Percentiles rank a stretch among this genome's conserved stretches.
phyloP scores from a whole-genome alignment of 2,888 invertebrate genomes.

The Mythimna pallens region DNA sequence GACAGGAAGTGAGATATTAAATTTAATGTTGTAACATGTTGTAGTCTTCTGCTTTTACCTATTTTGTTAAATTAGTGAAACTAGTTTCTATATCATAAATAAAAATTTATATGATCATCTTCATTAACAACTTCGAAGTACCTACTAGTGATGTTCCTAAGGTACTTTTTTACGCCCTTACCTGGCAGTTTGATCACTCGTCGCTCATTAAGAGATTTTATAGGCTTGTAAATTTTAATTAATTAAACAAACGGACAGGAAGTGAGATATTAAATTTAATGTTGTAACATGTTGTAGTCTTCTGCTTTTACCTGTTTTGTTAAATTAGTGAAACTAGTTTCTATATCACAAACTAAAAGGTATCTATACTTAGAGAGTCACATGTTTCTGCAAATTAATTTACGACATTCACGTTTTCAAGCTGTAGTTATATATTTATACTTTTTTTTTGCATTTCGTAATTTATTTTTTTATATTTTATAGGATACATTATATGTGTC shows the following conservation, averaged over 20 bases:
- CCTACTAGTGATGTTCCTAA: slow-evolving; percentile 27
- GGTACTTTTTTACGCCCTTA: slow-evolving; percentile 12
- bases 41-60: slow-evolving; percentile 41
- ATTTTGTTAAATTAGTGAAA: slow-evolving; percentile 33
- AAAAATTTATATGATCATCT: slow-evolving; percentile 44
- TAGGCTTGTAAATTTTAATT: slow-evolving; percentile 60
- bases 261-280: slow-evolving; percentile 43
- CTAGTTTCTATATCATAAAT: too few relatives aligned
- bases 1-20: slow-evolving; percentile 44
- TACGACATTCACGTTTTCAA: slow-evolving; percentile 10
- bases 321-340: slow-evolving; percentile 39
- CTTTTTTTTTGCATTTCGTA: too few relatives aligned
- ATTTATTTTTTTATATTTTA: too few relatives aligned
- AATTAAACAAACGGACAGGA: slow-evolving; percentile 49
- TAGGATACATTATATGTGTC: too few relatives aligned
- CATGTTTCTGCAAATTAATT: slow-evolving; percentile 29
- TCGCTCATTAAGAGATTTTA: slow-evolving; percentile 55
- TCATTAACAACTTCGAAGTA: slow-evolving; percentile 30
- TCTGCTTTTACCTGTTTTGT: slow-evolving; percentile 43
- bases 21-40: slow-evolving; percentile 44
- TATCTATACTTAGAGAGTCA: slow-evolving; percentile 12
- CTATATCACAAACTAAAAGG: slow-evolving; percentile 16
- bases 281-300: slow-evolving; percentile 33
- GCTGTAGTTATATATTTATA: neutral
- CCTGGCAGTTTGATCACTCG: slow-evolving; percentile 39